Conservation (phyloP, 2,888 invertebrate genomes). For the Alentia gelatinosa region DNA sequence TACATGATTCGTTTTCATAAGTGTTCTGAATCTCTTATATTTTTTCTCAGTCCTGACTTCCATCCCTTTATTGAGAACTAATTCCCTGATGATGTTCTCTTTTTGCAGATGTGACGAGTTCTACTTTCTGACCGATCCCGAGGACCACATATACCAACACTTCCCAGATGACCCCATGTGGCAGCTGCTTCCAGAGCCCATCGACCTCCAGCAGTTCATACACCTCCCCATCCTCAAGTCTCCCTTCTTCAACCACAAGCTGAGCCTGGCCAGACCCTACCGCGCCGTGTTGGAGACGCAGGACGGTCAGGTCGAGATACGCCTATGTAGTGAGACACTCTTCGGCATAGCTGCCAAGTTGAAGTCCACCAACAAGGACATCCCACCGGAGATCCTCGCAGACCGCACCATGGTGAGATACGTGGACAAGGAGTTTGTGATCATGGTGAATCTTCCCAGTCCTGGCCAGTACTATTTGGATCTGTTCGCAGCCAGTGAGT, state of each 20-base stretch:
- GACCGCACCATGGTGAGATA: slow-evolving; percentile 74
- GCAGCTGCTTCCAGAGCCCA: slow-evolving; percentile 81
- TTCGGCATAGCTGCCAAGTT: slow-evolving; percentile 76
- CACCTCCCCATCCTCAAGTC: slow-evolving; percentile 81
- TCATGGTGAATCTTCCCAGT: slow-evolving; percentile 80
- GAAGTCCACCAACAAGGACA: slow-evolving; percentile 70
- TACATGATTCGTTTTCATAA: too few relatives aligned
- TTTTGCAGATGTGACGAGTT: slow-evolving; percentile 79
- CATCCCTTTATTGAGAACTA: too few relatives aligned
- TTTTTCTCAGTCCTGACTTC: too few relatives aligned
- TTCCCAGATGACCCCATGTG: slow-evolving; percentile 79
- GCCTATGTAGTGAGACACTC: slow-evolving; percentile 51
- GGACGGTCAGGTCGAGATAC: slow-evolving; percentile 71
- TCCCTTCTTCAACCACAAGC: slow-evolving; percentile 80
- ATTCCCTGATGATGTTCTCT: too few relatives aligned
- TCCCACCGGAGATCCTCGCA: slow-evolving; percentile 69
- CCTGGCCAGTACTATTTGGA: slow-evolving; percentile 81
- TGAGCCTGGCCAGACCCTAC: slow-evolving; percentile 74
- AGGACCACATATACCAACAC: slow-evolving; percentile 80
- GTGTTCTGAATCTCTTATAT: too few relatives aligned
- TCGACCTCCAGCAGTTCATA: slow-evolving; percentile 81
- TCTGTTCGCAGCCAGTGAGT: slow-evolving; percentile 77
- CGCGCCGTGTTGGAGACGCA: slow-evolving; percentile 75
- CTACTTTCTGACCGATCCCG: slow-evolving; percentile 80
- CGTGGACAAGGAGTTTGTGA: slow-evolving; percentile 73